Percentiles rank a stretch among this genome's conserved stretches.
Conservation (phyloP, 1,140 invertebrate genomes). For the Octopus bimaculoides region DNA sequence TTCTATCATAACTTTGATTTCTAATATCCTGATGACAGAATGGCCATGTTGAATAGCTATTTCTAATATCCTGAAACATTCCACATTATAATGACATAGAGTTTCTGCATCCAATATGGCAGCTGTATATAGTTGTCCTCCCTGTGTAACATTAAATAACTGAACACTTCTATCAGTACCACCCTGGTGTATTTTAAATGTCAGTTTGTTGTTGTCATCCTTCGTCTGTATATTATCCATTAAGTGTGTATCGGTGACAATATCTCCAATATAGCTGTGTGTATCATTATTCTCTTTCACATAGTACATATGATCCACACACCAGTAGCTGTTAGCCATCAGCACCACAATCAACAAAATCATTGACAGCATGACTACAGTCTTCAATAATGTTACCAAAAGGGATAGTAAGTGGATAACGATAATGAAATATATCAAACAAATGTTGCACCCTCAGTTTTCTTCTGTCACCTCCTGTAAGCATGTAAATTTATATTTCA, state of each 20-base stretch:
- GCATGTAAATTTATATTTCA: too few species aligned
- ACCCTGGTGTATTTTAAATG: neutral
- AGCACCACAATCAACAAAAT: too few species aligned
- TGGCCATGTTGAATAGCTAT: neutral
- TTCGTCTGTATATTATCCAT: neutral
- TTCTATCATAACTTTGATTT: constrained; percentile 87
- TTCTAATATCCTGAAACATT: neutral
- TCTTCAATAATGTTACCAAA: too few species aligned
- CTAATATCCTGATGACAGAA: neutral
- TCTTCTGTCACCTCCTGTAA: too few species aligned
- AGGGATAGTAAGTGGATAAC: too few species aligned
- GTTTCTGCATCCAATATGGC: neutral
- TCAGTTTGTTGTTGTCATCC: neutral
- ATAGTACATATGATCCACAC: neutral
- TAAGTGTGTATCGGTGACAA: neutral
- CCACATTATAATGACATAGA: neutral
- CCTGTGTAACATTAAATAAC: neutral
- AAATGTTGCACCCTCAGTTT: too few species aligned
- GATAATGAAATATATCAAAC: too few species aligned
- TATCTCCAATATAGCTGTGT: neutral
- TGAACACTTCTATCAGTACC: neutral
- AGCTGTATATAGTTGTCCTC: neutral
- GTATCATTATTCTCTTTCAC: neutral
- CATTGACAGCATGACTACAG: too few species aligned
- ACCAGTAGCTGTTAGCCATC: too few species aligned